Evolutionary conservation across 2,888 invertebrate genomes (phyloP).

Genomic region (Euplexia lucipara): DNA sequence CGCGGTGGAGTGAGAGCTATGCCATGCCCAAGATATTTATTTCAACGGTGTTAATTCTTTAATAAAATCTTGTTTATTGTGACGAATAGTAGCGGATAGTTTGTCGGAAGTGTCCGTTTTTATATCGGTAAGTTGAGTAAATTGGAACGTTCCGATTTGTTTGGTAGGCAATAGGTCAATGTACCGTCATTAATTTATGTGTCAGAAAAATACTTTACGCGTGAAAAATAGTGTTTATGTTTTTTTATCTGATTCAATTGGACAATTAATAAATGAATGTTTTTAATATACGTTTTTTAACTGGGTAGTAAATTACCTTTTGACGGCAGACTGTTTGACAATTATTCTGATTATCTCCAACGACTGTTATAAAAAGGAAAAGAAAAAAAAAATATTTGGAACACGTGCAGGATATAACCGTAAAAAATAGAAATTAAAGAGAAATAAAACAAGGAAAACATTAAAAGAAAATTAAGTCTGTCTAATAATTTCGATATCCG

Average conservation of each 20-base stretch:
- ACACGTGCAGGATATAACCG: too few relatives aligned
- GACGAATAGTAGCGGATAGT: conserved; percentile 28
- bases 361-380: too few relatives aligned
- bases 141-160: conserved; percentile 29
- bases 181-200: conserved; percentile 4
- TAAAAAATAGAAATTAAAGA: too few relatives aligned
- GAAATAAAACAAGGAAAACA: too few relatives aligned
- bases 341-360: too few relatives aligned
- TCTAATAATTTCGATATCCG: too few relatives aligned
- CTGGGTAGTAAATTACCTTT: too few relatives aligned
- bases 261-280: background rate
- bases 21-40: conserved; percentile 28
- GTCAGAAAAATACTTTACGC: background rate
- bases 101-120: conserved; percentile 16
- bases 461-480: too few relatives aligned
- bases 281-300: too few relatives aligned
- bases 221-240: background rate
- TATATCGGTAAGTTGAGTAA: conserved; percentile 16
- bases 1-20: conserved; percentile 39
- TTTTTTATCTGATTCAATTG: conserved; percentile 3
- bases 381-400: too few relatives aligned
- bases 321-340: too few relatives aligned
- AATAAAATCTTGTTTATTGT: conserved; percentile 20
- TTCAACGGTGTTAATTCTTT: background rate
- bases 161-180: conserved; percentile 28